Percentiles rank a stretch among this genome's conserved stretches.
Evolutionary conservation across 2,113 vertebrate genomes (phyloP).

Genomic region (Tenrec ecaudatus): DNA sequence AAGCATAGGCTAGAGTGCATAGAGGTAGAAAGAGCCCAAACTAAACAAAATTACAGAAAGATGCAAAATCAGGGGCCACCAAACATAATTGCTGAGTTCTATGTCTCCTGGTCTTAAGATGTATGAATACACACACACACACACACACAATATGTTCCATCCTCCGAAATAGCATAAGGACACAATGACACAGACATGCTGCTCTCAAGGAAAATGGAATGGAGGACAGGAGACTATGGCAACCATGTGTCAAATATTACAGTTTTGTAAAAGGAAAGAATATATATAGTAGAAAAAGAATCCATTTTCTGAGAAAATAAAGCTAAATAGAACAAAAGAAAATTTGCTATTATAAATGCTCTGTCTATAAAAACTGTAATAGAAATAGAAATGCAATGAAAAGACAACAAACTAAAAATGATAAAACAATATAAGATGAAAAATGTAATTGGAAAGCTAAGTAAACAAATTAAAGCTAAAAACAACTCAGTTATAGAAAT

Average conservation of each 20-base stretch:
- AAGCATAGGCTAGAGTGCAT: neutral
- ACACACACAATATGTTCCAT: neutral
- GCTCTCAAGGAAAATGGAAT: neutral
- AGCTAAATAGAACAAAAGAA: neutral
- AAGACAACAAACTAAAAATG: neutral
- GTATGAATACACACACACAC: neutral
- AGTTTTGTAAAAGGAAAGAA: too few species aligned
- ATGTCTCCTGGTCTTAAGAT: neutral
- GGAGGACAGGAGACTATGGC: neutral
- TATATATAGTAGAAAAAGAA: too few species aligned
- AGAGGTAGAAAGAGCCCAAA: neutral
- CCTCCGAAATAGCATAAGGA: neutral
- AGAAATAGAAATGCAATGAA: neutral
- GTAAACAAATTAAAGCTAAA: neutral
- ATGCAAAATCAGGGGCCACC: neutral
- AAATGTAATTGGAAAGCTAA: too few species aligned
- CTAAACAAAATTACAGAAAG: neutral
- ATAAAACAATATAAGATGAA: too few species aligned
- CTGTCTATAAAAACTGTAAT: neutral
- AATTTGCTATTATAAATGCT: neutral
- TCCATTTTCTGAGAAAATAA: neutral
- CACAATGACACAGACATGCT: neutral
- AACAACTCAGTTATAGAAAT: neutral
- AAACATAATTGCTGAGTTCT: neutral
- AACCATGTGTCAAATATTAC: neutral